Percentiles rank a stretch among this genome's conserved stretches.
Conservation (phyloP, 1,140 invertebrate species). For the Argopecten irradians region DNA sequence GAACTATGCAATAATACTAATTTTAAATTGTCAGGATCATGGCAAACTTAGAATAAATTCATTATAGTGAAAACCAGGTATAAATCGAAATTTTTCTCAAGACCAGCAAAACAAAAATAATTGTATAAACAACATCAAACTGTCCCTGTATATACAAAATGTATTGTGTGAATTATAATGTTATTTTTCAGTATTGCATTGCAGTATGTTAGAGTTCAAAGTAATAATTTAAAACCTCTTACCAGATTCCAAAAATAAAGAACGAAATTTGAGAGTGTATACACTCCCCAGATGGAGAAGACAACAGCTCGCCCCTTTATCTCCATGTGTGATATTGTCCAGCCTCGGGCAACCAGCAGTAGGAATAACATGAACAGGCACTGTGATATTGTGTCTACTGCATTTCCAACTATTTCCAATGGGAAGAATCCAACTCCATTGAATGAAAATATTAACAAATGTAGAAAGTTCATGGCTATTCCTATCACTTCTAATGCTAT, state of each 20-base stretch:
- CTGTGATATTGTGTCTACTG: conserved; percentile 93
- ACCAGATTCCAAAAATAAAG: conserved; percentile 98
- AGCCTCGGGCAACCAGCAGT: conserved; percentile 95
- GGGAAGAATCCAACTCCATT: conserved; percentile 91
- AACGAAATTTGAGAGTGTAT: conserved; percentile 92
- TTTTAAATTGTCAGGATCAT: too few relatives aligned
- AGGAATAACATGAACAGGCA: conserved; percentile 96
- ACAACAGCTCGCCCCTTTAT: conserved; percentile 90
- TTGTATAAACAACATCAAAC: background rate
- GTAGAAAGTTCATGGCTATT: conserved; percentile 90
- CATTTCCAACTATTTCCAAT: conserved; percentile 90
- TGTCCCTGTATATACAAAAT: background rate
- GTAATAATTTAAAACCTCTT: conserved; percentile 71
- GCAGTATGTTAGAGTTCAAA: too few relatives aligned
- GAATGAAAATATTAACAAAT: conserved; percentile 91
- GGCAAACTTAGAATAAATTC: too few relatives aligned
- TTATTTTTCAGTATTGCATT: background rate
- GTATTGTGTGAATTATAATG: background rate
- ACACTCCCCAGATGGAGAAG: conserved; percentile 93
- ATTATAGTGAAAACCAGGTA: too few relatives aligned
- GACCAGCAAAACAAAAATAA: too few relatives aligned
- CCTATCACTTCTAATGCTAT: conserved; percentile 90
- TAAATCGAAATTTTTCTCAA: too few relatives aligned
- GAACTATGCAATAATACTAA: too few relatives aligned
- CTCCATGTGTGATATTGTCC: conserved; percentile 94